These are phyloP conservation scores for Calliopsis andreniformis DNA, from an alignment of 1,140 invertebrate genomes.

Conservation along the genomic window DNA sequence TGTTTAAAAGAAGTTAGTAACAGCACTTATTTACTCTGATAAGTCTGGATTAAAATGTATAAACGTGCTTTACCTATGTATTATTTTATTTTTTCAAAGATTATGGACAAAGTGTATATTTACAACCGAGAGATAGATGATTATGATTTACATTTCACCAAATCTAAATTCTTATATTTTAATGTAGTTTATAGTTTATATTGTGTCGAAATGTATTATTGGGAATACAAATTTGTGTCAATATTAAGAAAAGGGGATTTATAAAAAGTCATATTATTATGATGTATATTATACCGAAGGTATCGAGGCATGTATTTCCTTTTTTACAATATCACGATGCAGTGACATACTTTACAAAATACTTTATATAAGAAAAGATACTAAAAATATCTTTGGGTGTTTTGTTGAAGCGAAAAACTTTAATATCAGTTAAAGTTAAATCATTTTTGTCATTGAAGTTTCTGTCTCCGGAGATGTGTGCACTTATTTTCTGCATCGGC, in stretches of 20 bases:
- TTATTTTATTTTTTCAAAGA: slow-evolving; percentile 71
- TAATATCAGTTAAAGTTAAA: slow-evolving; percentile 21
- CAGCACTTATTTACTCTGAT: slow-evolving; percentile 63
- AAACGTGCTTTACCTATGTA: slow-evolving; percentile 69
- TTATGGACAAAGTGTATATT: slow-evolving; percentile 68
- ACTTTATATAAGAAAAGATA: background rate
- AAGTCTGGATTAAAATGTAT: slow-evolving; percentile 64
- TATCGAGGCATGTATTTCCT: slow-evolving; percentile 52
- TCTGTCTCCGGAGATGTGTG: slow-evolving; percentile 31
- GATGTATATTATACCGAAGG: slow-evolving; percentile 49
- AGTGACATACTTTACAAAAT: slow-evolving; percentile 16
- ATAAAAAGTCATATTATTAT: slow-evolving; percentile 44
- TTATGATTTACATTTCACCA: slow-evolving; percentile 67
- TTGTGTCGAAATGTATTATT: slow-evolving; percentile 50
- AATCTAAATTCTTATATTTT: slow-evolving; percentile 63
- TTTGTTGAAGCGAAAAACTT: slow-evolving; percentile 9
- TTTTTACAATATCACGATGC: slow-evolving; percentile 48
- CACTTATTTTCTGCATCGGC: slow-evolving; percentile 57
- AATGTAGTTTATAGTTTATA: slow-evolving; percentile 59
- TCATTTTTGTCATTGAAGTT: slow-evolving; percentile 18
- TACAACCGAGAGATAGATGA: slow-evolving; percentile 51
- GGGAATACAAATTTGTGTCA: slow-evolving; percentile 48
- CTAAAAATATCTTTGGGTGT: background rate
- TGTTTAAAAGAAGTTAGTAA: slow-evolving; percentile 49
- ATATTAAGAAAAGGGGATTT: slow-evolving; percentile 43